Evolutionary conservation across 1,140 invertebrate species (phyloP).

Genomic region (Drosophila sturtevanti): DNA sequence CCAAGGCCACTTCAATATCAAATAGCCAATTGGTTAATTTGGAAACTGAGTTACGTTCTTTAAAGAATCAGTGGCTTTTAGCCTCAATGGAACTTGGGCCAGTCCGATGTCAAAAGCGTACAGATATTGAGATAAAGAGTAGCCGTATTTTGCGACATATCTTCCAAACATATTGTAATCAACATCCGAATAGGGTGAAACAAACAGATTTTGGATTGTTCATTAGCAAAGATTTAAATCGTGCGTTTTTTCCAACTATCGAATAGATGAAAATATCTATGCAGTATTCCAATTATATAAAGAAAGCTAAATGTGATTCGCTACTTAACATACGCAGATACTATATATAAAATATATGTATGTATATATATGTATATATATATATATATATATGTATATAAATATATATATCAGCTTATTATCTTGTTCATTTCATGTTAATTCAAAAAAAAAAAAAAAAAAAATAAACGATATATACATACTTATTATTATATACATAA

Average conservation of each 20-base stretch:
- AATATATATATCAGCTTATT: conserved; percentile 23
- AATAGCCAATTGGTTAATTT: conserved; percentile 28
- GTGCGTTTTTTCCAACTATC: conserved; percentile 52
- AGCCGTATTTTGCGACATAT: conserved; percentile 68
- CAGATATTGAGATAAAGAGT: conserved; percentile 51
- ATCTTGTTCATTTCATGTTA: conserved; percentile 50
- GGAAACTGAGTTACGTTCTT: conserved; percentile 43
- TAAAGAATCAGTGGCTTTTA: conserved; percentile 66
- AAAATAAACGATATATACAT: conserved; percentile 52
- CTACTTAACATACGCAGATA: conserved; percentile 34
- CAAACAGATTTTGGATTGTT: conserved; percentile 70
- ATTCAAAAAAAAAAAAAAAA: too few species aligned
- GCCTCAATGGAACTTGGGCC: conserved; percentile 52
- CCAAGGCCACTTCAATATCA: background rate
- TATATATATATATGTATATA: conserved; percentile 6
- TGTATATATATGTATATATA: conserved; percentile 4
- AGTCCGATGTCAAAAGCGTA: conserved; percentile 29
- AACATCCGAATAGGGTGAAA: conserved; percentile 67
- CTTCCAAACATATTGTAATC: conserved; percentile 70
- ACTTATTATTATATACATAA: background rate
- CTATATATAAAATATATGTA: conserved; percentile 1
- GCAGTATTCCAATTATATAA: conserved; percentile 28
- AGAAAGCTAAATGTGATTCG: conserved; percentile 65
- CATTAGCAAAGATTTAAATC: conserved; percentile 60
- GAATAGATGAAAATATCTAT: conserved; percentile 18